A percentile compares a stretch with the other conserved stretches of the same genome.
phyloP scores from a whole-genome alignment of 2,113 vertebrate species.

The Mormyrus iriodes region DNA sequence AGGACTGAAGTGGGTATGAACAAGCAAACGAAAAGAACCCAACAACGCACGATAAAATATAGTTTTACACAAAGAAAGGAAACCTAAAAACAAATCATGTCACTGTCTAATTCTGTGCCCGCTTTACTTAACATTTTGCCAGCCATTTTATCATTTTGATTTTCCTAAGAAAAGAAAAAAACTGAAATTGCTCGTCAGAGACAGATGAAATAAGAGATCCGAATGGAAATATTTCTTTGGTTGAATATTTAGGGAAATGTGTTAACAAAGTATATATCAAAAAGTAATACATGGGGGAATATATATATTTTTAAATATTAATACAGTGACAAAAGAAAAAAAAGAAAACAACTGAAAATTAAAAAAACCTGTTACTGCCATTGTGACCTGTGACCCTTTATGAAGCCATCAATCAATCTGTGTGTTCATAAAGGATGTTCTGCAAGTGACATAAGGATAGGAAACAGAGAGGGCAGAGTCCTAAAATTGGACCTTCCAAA shows the following conservation, averaged over 20 bases:
- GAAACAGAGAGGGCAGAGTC: neutral
- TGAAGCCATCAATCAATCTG: neutral
- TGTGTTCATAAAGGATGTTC: neutral
- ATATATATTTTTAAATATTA: neutral
- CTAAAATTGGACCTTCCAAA: neutral
- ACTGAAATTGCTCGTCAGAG: conserved; percentile 35
- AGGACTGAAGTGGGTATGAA: conserved; percentile 38
- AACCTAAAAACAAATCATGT: conserved; percentile 53
- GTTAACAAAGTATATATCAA: neutral
- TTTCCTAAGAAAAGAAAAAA: conserved; percentile 37
- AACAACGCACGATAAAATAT: neutral
- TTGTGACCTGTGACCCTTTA: conserved; percentile 11
- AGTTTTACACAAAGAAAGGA: conserved; percentile 12
- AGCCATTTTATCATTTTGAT: conserved; percentile 54
- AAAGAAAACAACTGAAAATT: neutral
- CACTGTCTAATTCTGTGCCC: conserved; percentile 39
- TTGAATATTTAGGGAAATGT: neutral
- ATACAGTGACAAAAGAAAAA: neutral
- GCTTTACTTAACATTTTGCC: conserved; percentile 51
- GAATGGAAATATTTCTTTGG: neutral
- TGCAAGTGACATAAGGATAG: neutral
- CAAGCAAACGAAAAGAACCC: conserved; percentile 21
- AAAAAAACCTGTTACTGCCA: neutral
- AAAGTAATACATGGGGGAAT: neutral
- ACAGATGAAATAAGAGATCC: conserved; percentile 10